Percentiles rank a stretch among this genome's conserved stretches.
phyloP scores from a whole-genome alignment of 35 echinoderm and acorn worm genomes.

The Heliocidaris erythrogramma region DNA sequence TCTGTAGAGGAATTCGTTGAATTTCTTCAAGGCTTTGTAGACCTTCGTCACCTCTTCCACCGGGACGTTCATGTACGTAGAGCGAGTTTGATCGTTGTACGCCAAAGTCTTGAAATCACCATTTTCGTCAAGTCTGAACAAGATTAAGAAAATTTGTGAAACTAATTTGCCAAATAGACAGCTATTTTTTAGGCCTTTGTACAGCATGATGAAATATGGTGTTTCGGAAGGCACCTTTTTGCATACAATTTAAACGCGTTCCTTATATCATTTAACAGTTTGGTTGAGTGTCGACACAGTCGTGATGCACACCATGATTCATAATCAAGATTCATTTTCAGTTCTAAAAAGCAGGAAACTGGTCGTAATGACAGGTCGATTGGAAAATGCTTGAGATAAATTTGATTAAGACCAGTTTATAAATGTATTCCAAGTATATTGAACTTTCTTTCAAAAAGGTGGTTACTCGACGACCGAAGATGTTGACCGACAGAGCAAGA shows the following conservation, averaged over 20 bases:
- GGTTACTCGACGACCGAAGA: background rate
- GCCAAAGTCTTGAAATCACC: slow-evolving; percentile 60
- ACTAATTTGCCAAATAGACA: background rate
- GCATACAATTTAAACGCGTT: background rate
- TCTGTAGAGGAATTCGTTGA: slow-evolving; percentile 57
- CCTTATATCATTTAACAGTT: background rate
- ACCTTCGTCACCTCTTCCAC: slow-evolving; percentile 66
- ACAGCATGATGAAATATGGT: background rate
- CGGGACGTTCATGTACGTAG: slow-evolving; percentile 63
- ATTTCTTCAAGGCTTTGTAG: slow-evolving; percentile 74
- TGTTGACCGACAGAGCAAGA: background rate
- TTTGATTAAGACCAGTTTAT: background rate
- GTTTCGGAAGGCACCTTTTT: background rate
- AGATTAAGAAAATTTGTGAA: background rate
- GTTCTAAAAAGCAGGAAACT: background rate
- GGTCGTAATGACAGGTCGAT: background rate
- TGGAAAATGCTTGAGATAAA: background rate
- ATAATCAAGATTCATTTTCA: background rate
- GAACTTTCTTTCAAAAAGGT: background rate
- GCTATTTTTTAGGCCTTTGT: background rate
- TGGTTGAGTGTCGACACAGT: background rate
- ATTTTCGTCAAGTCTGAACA: slow-evolving; percentile 61
- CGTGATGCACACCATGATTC: background rate
- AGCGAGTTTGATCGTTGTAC: slow-evolving; percentile 65
- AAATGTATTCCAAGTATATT: background rate